These are phyloP conservation scores for Sebastes wilsoni DNA, from an alignment of 2,797 vertebrate species.

Conservation along the genomic window DNA sequence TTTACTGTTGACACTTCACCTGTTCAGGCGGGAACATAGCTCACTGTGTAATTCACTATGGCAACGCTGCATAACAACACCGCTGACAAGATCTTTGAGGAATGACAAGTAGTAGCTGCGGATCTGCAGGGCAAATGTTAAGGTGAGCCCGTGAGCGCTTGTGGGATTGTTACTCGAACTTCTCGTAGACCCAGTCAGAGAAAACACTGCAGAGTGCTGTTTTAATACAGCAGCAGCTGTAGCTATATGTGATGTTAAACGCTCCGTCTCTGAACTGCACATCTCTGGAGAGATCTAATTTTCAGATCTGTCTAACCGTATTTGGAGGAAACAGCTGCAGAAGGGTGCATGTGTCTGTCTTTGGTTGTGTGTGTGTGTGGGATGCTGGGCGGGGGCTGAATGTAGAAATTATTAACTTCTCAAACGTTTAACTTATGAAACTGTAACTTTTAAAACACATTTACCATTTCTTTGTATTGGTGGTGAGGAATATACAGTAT, in stretches of 20 bases:
- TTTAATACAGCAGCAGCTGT: slow-evolving; percentile 27
- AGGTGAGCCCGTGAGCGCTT: not conserved
- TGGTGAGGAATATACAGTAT: not conserved
- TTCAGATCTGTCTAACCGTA: slow-evolving; percentile 19
- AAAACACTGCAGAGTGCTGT: not conserved
- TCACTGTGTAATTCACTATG: slow-evolving; percentile 6
- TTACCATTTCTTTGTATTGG: not conserved
- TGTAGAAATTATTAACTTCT: not conserved
- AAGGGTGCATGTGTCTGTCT: slow-evolving; percentile 6
- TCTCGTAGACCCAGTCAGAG: not conserved
- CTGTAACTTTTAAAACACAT: not conserved
- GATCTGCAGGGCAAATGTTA: not conserved
- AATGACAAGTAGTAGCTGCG: not conserved
- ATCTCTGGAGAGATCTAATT: slow-evolving; percentile 39
- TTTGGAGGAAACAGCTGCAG: slow-evolving; percentile 45
- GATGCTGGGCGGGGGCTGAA: not conserved
- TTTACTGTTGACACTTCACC: slow-evolving; percentile 27
- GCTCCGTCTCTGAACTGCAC: slow-evolving; percentile 14
- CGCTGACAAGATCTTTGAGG: not conserved
- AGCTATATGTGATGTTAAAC: not conserved
- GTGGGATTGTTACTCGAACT: not conserved
- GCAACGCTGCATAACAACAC: not conserved
- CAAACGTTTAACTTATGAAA: not conserved
- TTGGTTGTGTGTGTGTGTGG: not conserved
- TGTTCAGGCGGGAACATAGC: slow-evolving; percentile 17